phyloP scores from a whole-genome alignment of 2,888 invertebrate species.

The Tenodera sinensis region DNA sequence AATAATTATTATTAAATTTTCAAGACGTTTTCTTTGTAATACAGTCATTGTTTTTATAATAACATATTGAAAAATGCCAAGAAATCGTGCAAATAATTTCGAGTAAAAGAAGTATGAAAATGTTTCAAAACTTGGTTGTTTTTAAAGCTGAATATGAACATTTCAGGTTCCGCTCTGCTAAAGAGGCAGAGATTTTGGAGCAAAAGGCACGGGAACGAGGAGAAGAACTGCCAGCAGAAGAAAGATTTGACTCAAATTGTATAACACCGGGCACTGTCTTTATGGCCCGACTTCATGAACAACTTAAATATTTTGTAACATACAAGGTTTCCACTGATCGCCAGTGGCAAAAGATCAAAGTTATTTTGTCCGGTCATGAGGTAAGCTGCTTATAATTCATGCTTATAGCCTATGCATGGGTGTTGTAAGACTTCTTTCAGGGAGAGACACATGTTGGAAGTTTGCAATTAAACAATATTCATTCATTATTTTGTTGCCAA shows the following conservation, averaged over 20 bases:
- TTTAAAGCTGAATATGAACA: background rate
- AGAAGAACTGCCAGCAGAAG: slow-evolving; percentile 71
- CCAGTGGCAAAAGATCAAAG: slow-evolving; percentile 80
- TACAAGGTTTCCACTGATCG: slow-evolving; percentile 80
- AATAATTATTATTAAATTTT: too few relatives aligned
- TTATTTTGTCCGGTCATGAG: slow-evolving; percentile 91
- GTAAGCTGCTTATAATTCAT: slow-evolving; percentile 47
- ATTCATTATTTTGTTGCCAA: too few relatives aligned
- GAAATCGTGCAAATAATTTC: too few relatives aligned
- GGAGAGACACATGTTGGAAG: too few relatives aligned
- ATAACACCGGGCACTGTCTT: slow-evolving; percentile 96
- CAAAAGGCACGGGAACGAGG: slow-evolving; percentile 73
- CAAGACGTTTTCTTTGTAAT: too few relatives aligned
- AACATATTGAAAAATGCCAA: too few relatives aligned
- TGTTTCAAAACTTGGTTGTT: background rate
- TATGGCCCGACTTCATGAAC: slow-evolving; percentile 85
- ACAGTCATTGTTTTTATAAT: too few relatives aligned
- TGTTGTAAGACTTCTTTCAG: too few relatives aligned
- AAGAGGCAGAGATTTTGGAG: slow-evolving; percentile 77
- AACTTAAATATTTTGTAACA: slow-evolving; percentile 81
- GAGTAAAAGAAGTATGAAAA: too few relatives aligned
- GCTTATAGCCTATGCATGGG: background rate
- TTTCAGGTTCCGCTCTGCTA: slow-evolving; percentile 77
- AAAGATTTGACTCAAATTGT: slow-evolving; percentile 94
- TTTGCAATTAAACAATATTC: too few relatives aligned